These are phyloP conservation scores for Propsilocerus akamusi DNA, from an alignment of 1,140 invertebrate species.

Conservation along the genomic window DNA sequence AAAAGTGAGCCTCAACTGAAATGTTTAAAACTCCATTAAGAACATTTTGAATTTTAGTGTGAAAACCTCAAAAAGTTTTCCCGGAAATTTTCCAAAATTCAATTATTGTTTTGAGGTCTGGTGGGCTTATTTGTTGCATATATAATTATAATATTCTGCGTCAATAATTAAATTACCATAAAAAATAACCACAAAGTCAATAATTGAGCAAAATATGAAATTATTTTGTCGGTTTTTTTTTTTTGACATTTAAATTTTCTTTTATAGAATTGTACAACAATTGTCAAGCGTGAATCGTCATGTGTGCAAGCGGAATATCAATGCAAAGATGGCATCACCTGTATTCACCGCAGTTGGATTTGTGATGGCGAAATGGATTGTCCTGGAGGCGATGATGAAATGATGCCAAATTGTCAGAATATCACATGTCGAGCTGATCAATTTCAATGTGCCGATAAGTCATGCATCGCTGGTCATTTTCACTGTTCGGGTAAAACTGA, in stretches of 20 bases:
- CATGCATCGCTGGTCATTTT: constrained; percentile 64
- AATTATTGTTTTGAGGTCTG: too few relatives aligned
- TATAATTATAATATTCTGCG: too few relatives aligned
- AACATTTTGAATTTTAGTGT: too few relatives aligned
- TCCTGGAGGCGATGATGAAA: constrained; percentile 64
- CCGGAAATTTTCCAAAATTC: too few relatives aligned
- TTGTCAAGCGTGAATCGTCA: constrained; percentile 29
- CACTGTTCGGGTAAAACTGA: constrained; percentile 68
- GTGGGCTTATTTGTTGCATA: too few relatives aligned
- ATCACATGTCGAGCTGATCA: constrained; percentile 63
- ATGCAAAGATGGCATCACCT: constrained; percentile 68
- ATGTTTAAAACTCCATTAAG: too few relatives aligned
- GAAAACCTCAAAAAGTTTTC: too few relatives aligned
- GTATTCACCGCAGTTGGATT: constrained; percentile 67
- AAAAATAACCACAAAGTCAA: too few relatives aligned
- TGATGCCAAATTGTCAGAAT: constrained; percentile 42
- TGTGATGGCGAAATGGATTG: constrained; percentile 78
- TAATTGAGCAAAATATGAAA: not conserved
- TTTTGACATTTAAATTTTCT: constrained; percentile 8
- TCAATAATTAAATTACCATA: too few relatives aligned
- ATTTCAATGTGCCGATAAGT: constrained; percentile 61
- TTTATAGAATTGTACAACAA: constrained; percentile 33
- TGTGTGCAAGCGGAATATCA: constrained; percentile 57
- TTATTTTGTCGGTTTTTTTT: constrained; percentile 3
- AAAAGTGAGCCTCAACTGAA: too few relatives aligned